Evolutionary conservation across 2,797 vertebrate species (phyloP).

Genomic region (Benthosema pterotum): DNA sequence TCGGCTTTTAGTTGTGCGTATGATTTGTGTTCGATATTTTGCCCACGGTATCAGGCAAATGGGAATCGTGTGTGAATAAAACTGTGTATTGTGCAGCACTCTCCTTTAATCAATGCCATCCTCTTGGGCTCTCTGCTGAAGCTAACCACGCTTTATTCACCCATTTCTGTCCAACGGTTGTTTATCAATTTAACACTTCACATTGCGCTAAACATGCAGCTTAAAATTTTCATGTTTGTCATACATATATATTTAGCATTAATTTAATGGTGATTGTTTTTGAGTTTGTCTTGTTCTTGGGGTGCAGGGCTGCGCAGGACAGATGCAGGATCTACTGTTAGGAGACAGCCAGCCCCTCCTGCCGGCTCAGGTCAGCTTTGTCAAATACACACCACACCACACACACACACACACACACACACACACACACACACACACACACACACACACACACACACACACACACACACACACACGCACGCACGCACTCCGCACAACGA

Average conservation of each 20-base stretch:
- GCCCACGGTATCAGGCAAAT: background rate
- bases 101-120: background rate
- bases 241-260: no score
- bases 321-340: constrained; percentile 68
- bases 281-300: constrained; percentile 26
- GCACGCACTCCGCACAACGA: constrained; percentile 11
- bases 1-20: background rate
- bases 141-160: no score
- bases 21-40: background rate
- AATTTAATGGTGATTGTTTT: no score
- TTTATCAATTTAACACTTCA: no score
- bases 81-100: background rate
- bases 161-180: no score
- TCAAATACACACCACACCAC: background rate
- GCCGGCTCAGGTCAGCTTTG: constrained; percentile 77
- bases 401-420: background rate
- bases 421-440: constrained; percentile 1
- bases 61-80: background rate
- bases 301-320: constrained; percentile 74
- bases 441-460: constrained; percentile 20
- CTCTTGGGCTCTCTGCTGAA: no score
- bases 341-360: constrained; percentile 71
- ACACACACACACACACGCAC: constrained; percentile 28
- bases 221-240: background rate
- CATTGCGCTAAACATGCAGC: background rate